A percentile compares a stretch with the other conserved stretches of the same genome.
phyloP scores from a whole-genome alignment of 1,140 invertebrate genomes.

The Achatina immaculata region DNA sequence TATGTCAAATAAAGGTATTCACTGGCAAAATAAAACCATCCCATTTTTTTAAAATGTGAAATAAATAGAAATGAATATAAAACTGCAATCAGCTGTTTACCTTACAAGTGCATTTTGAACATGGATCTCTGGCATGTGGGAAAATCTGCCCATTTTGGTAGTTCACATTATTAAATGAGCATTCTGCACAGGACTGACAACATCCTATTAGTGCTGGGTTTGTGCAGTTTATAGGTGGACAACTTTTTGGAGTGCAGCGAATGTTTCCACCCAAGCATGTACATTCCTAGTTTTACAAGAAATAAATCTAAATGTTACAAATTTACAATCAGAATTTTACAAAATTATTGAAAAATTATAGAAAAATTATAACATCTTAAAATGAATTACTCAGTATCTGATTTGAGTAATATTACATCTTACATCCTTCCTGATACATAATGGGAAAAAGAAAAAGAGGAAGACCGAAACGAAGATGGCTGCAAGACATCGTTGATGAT shows the following conservation, averaged over 20 bases:
- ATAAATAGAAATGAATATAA: no score
- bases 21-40: no score
- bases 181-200: conserved; percentile 57
- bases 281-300: conserved; percentile 44
- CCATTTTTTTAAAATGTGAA: no score
- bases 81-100: conserved; percentile 31
- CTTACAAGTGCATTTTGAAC: conserved; percentile 52
- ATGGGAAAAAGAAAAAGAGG: no score
- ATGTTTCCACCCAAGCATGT: conserved; percentile 47
- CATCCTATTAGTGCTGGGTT: conserved; percentile 51
- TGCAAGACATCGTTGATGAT: no score
- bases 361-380: not conserved
- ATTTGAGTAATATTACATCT: not conserved
- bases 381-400: not conserved
- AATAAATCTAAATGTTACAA: not conserved
- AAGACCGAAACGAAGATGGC: no score
- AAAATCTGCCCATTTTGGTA: conserved; percentile 49
- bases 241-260: conserved; percentile 34
- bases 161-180: conserved; percentile 47
- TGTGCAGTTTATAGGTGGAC: conserved; percentile 46
- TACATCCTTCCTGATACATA: no score
- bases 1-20: no score
- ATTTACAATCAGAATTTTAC: not conserved
- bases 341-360: not conserved
- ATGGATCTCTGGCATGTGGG: conserved; percentile 45